Evolutionary conservation across 2,797 vertebrate species (phyloP).

Genomic region (Labeo calbasu): DNA sequence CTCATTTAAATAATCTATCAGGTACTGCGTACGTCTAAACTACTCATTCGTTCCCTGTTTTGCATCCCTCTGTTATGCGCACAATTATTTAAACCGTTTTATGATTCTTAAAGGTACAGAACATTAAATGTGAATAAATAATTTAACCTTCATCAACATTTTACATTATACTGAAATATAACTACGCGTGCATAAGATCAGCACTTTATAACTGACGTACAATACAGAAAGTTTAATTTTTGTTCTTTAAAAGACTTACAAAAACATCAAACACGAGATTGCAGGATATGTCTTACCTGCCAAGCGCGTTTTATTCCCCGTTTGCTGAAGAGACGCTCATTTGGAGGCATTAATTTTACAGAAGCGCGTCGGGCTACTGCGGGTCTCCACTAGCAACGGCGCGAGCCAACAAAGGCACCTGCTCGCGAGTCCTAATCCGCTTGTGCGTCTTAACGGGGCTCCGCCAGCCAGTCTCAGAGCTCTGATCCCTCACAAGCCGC

Average conservation of each 20-base stretch:
- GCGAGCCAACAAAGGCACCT: slow-evolving; percentile 74
- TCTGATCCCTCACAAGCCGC: slow-evolving; percentile 53
- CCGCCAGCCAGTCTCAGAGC: slow-evolving; percentile 37
- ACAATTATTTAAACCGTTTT: neutral
- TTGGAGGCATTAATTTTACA: slow-evolving; percentile 13
- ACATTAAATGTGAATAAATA: neutral
- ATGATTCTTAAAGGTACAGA: neutral
- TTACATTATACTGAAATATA: neutral
- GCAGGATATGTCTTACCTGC: slow-evolving; percentile 16
- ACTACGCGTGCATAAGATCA: neutral
- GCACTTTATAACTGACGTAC: neutral
- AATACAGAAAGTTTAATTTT: neutral
- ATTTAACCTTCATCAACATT: slow-evolving; percentile 3
- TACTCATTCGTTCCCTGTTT: too few relatives aligned
- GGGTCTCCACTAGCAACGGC: slow-evolving; percentile 81
- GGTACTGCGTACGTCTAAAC: neutral
- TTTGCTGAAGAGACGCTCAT: slow-evolving; percentile 5
- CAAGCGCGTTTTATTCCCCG: slow-evolving; percentile 1
- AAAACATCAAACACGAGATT: neutral
- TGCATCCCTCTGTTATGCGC: neutral
- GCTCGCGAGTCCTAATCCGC: slow-evolving; percentile 61
- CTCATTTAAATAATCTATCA: neutral
- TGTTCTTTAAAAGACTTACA: neutral
- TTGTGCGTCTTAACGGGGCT: slow-evolving; percentile 47
- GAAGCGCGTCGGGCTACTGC: slow-evolving; percentile 50